A percentile compares a stretch with the other conserved stretches of the same genome.
Conservation (phyloP, 2,888 invertebrate genomes). For the Dichetophora obliterata region DNA sequence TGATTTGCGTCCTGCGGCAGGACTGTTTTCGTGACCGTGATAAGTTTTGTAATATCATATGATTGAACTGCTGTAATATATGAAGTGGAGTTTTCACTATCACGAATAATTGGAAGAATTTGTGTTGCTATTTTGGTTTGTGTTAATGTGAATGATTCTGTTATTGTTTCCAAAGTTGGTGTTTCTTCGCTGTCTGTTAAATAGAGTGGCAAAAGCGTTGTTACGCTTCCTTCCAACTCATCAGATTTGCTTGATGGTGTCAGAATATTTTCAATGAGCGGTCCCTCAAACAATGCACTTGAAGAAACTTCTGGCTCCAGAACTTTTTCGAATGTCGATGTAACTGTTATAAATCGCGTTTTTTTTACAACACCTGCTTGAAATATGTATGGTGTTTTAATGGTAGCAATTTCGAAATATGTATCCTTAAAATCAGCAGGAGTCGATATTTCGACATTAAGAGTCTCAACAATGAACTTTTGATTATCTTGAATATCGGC, state of each 20-base stretch:
- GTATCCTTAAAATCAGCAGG: conserved; percentile 87
- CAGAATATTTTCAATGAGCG: conserved; percentile 88
- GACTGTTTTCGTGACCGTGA: conserved; percentile 90
- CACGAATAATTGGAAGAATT: conserved; percentile 84
- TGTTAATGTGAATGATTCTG: conserved; percentile 92
- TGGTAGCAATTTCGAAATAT: conserved; percentile 91
- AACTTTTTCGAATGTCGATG: conserved; percentile 86
- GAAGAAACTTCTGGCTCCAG: conserved; percentile 74
- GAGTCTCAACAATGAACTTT: conserved; percentile 79
- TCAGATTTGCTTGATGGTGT: conserved; percentile 72
- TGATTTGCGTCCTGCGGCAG: conserved; percentile 90
- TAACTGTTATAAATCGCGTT: conserved; percentile 88
- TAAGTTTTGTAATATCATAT: conserved; percentile 86
- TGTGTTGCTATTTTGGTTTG: conserved; percentile 91
- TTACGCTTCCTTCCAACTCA: conserved; percentile 81
- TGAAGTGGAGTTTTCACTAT: conserved; percentile 78
- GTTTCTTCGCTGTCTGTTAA: conserved; percentile 82
- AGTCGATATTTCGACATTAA: conserved; percentile 90
- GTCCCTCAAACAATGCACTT: conserved; percentile 78
- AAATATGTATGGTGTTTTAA: conserved; percentile 85
- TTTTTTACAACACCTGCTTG: conserved; percentile 89
- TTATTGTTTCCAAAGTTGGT: conserved; percentile 87
- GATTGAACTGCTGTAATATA: conserved; percentile 89
- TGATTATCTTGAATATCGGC: conserved; percentile 59
- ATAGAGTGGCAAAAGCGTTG: conserved; percentile 85